These are phyloP conservation scores for Hydropsyche betteni DNA, from an alignment of 2,888 invertebrate species.

Conservation along the genomic window DNA sequence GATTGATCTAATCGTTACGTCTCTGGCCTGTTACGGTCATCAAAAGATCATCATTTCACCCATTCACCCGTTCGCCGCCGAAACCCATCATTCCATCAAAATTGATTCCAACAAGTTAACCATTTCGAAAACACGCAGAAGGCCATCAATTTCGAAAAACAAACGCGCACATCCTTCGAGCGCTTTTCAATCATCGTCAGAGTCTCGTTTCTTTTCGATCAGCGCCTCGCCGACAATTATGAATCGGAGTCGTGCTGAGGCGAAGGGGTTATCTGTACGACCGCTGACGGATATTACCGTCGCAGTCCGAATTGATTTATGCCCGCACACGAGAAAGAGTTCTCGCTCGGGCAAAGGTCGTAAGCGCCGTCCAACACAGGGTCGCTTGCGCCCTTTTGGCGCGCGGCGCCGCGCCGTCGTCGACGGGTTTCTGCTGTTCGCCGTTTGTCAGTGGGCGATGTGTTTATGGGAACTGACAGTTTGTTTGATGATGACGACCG, in stretches of 20 bases:
- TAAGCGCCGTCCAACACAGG: neutral
- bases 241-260: conserved; percentile 22
- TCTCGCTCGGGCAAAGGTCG: conserved; percentile 21
- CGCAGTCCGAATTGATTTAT: conserved; percentile 36
- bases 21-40: too few relatives aligned
- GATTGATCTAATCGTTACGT: too few relatives aligned
- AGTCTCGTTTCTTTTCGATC: conserved; percentile 15
- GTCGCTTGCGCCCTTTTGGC: conserved; percentile 31
- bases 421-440: conserved; percentile 26
- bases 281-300: conserved; percentile 31
- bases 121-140: too few relatives aligned
- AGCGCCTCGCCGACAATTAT: conserved; percentile 12
- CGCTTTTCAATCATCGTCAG: conserved; percentile 2
- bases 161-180: too few relatives aligned
- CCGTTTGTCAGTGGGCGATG: conserved; percentile 47
- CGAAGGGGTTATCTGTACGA: conserved; percentile 10
- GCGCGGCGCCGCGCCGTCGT: neutral
- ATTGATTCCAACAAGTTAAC: too few relatives aligned
- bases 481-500: conserved; percentile 47
- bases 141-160: too few relatives aligned
- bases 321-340: conserved; percentile 36
- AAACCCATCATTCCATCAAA: too few relatives aligned
- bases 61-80: too few relatives aligned
- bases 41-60: too few relatives aligned
- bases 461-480: conserved; percentile 50